A percentile compares a stretch with the other conserved stretches of the same genome.
Conservation (phyloP, 2,113 vertebrate genomes). For the Orthonyx spaldingii region DNA sequence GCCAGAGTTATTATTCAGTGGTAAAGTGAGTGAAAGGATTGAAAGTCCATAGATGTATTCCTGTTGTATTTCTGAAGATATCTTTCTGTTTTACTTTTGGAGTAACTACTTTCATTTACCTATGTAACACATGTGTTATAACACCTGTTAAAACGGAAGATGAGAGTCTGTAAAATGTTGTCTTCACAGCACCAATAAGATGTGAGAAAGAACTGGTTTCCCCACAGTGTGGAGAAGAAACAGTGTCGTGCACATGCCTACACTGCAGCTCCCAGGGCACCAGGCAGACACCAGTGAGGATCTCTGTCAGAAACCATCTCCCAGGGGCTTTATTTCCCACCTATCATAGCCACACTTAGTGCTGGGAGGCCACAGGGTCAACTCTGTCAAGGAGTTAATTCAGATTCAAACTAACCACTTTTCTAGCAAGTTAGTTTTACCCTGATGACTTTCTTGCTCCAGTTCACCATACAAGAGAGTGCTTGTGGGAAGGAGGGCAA, state of each 20-base stretch:
- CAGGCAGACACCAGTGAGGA: neutral
- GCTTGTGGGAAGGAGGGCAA: neutral
- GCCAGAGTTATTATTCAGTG: neutral
- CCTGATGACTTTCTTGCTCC: neutral
- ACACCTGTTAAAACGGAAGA: neutral
- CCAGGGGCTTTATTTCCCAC: rapidly evolving
- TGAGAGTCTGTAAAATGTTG: neutral
- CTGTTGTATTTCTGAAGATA: neutral
- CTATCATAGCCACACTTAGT: neutral
- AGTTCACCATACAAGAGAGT: neutral
- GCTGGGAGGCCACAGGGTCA: neutral
- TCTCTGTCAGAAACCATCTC: neutral
- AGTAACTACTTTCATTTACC: neutral
- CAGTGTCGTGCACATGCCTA: rapidly evolving
- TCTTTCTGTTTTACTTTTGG: neutral
- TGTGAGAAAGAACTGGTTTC: neutral
- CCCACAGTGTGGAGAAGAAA: neutral
- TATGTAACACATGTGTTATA: neutral
- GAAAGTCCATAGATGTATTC: neutral
- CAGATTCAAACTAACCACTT: neutral
- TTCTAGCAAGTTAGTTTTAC: neutral
- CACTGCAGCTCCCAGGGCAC: neutral
- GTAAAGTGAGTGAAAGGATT: neutral
- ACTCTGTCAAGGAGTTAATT: neutral
- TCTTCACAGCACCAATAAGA: neutral